Base-by-base conservation (phyloP, 2,113 vertebrate genomes). In the Pteruthius melanotis region DNA sequence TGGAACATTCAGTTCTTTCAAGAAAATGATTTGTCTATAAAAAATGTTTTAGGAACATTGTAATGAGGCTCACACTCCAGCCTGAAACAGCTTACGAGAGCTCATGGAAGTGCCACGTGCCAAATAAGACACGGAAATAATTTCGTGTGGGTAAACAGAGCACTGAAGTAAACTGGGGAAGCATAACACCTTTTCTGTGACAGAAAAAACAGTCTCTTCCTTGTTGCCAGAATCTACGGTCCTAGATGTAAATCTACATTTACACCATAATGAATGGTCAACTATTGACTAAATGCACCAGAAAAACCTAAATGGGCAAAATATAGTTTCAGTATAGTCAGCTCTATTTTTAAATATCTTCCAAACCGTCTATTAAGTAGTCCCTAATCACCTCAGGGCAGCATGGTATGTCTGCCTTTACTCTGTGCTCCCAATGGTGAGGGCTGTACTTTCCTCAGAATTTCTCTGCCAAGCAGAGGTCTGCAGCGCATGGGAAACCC, bases 1-100 rank as follows among this genome's bases (percentile, higher is more conserved):
- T 86, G 60, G 80, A 87, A 95, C 80, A 52, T 70, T 83, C 65
- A 50, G 66, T 96, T 89, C 86, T 81, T 90, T 91, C 44, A 93
- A 44, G 86, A 92, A 69, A 69, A 89, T 49, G 19, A 44, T 64
- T 89, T 84, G 60, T 66, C 69, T 68, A 14, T 40, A 78, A 88
- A 91, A 53, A 40, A n/a, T 40, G 45, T 81, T 84, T 81, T 75
- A 20, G 49, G 77, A 90, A 47, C 33, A n/a, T 21, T 81, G 39
- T 23, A 77, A 45, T 63, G 52, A 75, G n/a, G 77, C 26, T 84
- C 52, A 81, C 35, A 53, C 52, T 75, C 86, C 53, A 68, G 47
- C 65, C 74, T 79, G 80, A 37, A 75, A 78, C 35, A 50, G 35
- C 53, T 80, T 70, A 33, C 49, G 40, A 86, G 85, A 91, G 80